These are phyloP conservation scores for Aphelenchoides avenae DNA, from an alignment of 1,140 invertebrate genomes.

Conservation along the genomic window DNA sequence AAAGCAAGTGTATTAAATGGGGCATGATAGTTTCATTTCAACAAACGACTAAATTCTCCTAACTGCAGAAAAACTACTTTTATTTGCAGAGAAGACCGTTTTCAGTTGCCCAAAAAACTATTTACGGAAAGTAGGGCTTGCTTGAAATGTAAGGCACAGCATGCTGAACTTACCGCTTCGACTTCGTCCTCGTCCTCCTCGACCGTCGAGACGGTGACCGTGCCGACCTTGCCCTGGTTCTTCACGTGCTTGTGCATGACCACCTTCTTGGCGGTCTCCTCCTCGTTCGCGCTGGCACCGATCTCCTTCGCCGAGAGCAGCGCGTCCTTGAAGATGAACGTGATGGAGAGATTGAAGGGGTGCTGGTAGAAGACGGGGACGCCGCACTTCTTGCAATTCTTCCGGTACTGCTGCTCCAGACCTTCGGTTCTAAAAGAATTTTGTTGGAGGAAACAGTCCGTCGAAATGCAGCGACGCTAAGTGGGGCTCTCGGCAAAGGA, in stretches of 20 bases:
- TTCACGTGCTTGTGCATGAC: conserved; percentile 96
- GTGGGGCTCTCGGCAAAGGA: no score
- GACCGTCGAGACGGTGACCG: conserved; percentile 91
- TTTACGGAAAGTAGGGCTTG: no score
- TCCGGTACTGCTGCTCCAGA: conserved; percentile 77
- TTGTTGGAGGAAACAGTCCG: no score
- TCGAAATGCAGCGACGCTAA: no score
- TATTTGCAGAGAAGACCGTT: no score
- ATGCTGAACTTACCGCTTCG: no score
- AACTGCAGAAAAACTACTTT: no score
- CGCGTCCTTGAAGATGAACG: conserved; percentile 52
- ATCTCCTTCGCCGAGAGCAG: conserved; percentile 51
- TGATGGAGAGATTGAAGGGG: conserved; percentile 59
- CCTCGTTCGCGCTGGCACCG: conserved; percentile 54
- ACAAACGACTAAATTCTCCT: no score
- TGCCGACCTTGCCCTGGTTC: conserved; percentile 99
- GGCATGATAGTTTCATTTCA: no score
- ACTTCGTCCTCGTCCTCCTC: conserved; percentile 69
- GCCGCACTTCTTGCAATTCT: conserved; percentile 79
- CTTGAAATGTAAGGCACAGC: no score
- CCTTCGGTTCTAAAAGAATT: conserved; percentile 71
- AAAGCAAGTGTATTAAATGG: no score
- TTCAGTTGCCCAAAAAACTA: no score
- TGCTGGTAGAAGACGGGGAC: conserved; percentile 91
- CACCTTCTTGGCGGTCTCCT: conserved; percentile 51